These are phyloP conservation scores for Asteroscopus sphinx DNA, from an alignment of 2,888 invertebrate genomes.

Conservation along the genomic window DNA sequence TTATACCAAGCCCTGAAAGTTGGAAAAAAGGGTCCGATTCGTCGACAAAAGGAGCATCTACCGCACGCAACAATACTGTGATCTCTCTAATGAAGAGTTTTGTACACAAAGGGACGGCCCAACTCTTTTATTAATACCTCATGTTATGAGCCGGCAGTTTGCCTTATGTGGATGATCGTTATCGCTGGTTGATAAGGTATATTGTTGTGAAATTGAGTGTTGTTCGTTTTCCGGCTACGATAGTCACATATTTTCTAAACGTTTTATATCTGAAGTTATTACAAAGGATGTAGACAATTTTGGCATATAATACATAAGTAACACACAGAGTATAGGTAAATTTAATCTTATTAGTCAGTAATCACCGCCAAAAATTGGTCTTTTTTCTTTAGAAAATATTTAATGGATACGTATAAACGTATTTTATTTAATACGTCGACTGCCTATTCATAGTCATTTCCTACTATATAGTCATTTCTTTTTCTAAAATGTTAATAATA, in stretches of 20 bases:
- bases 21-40: slow-evolving; percentile 71
- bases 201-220: slow-evolving; percentile 17
- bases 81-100: slow-evolving; percentile 88
- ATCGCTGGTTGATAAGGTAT: slow-evolving; percentile 38
- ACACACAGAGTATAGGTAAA: too few species aligned
- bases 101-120: slow-evolving; percentile 83
- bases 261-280: not conserved
- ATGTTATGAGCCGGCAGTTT: slow-evolving; percentile 65
- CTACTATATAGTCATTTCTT: too few species aligned
- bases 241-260: slow-evolving; percentile 14
- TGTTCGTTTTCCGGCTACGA: slow-evolving; percentile 7
- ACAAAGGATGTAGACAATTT: not conserved
- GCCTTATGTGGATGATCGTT: slow-evolving; percentile 43
- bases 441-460: too few species aligned
- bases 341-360: too few species aligned
- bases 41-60: slow-evolving; percentile 73
- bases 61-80: slow-evolving; percentile 82
- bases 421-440: too few species aligned
- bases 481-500: too few species aligned
- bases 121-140: slow-evolving; percentile 83
- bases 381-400: too few species aligned
- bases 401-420: too few species aligned
- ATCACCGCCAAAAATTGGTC: too few species aligned
- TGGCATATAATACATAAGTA: too few species aligned
- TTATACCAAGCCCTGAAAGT: slow-evolving; percentile 60